Percentiles rank a stretch among this genome's conserved stretches.
Conservation (phyloP, 2,113 vertebrate genomes). For the Anarhynchus alexandrinus region DNA sequence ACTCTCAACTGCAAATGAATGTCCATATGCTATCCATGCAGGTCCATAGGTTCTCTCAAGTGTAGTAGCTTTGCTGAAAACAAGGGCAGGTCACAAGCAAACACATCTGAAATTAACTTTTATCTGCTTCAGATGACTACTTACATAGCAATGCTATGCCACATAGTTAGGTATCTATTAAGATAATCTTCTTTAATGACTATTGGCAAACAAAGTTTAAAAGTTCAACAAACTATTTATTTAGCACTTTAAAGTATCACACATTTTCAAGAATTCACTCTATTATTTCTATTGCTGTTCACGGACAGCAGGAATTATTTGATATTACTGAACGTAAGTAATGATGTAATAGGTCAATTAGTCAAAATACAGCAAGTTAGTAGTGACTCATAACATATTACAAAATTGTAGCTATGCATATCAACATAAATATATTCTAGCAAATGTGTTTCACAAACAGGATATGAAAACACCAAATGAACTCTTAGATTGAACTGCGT, state of each 20-base stretch:
- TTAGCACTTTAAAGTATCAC: neutral
- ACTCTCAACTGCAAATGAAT: constrained; percentile 97
- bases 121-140: neutral
- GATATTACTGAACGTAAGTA: neutral
- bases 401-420: neutral
- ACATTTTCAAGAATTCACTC: neutral
- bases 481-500: neutral
- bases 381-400: neutral
- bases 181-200: neutral
- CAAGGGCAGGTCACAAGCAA: neutral
- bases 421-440: neutral
- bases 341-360: neutral
- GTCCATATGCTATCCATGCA: constrained; percentile 97
- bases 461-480: neutral
- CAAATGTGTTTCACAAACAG: neutral
- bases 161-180: neutral
- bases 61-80: constrained; percentile 91
- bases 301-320: neutral
- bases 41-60: constrained; percentile 95
- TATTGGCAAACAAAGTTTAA: neutral
- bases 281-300: neutral
- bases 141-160: neutral
- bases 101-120: neutral
- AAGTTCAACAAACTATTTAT: neutral
- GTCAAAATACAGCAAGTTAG: neutral